Percentiles rank a stretch among this genome's conserved stretches.
These are phyloP conservation scores for Theonella swinhoei DNA, from an alignment of 37 sponge, comb jelly and placozoan species.

Conservation along the genomic window DNA sequence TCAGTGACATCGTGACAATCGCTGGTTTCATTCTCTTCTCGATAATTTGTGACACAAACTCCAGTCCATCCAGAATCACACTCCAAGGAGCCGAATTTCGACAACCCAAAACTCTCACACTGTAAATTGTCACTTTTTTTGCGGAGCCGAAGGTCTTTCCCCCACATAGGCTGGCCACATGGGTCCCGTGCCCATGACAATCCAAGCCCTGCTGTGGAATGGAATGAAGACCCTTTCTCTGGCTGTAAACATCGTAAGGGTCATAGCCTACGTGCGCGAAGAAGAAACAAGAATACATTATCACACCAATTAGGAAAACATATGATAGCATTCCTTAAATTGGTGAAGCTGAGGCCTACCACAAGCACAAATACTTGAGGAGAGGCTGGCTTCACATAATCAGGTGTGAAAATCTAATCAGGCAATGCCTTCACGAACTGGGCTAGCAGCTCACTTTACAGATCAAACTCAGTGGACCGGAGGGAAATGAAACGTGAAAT, in stretches of 20 bases:
- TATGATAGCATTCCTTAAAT: too few relatives aligned
- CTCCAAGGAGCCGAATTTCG: slow-evolving; percentile 61
- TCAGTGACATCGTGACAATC: slow-evolving; percentile 65
- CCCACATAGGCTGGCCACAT: slow-evolving; percentile 70
- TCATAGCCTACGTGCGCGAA: slow-evolving; percentile 47
- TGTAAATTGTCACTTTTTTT: slow-evolving; percentile 51
- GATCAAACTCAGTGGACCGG: too few relatives aligned
- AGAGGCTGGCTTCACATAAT: too few relatives aligned
- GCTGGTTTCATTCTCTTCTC: slow-evolving; percentile 4
- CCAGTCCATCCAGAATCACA: slow-evolving; percentile 47
- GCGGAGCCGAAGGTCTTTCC: slow-evolving; percentile 76
- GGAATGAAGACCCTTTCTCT: neutral
- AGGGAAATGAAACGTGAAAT: too few relatives aligned
- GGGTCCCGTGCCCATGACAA: slow-evolving; percentile 85
- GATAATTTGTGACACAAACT: slow-evolving; percentile 17
- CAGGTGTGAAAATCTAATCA: too few relatives aligned
- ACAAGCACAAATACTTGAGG: too few relatives aligned
- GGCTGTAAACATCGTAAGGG: slow-evolving; percentile 36
- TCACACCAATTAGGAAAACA: too few relatives aligned
- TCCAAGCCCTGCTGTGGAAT: slow-evolving; percentile 48
- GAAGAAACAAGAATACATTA: neutral
- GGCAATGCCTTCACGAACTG: too few relatives aligned
- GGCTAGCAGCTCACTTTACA: too few relatives aligned
- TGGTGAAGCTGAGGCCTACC: too few relatives aligned
- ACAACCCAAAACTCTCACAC: slow-evolving; percentile 63